Base-by-base conservation (phyloP, 2,797 vertebrate genomes). In the Sandelia bainsii region DNA sequence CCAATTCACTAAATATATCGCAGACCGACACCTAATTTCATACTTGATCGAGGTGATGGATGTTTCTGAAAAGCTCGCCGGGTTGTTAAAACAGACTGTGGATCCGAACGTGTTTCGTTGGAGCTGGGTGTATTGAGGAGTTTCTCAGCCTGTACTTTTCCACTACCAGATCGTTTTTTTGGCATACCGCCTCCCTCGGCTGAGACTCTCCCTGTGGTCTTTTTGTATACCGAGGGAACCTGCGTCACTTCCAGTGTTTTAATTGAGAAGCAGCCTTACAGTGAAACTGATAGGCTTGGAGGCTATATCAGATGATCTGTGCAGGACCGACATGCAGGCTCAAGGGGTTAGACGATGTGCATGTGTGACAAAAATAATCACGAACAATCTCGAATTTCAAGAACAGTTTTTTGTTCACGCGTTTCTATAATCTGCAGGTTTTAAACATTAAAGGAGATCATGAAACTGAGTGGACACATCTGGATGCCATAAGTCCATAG, bases 131-230 rank as follows among this genome's bases (percentile, higher is more conserved):
- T 5, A 27, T 48, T 62, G 50, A 27, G 52, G 58, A 79, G 58
- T 69, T 65, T 80, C 76, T 63, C 65, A 48, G 45, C 60, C 88
- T 87, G 90, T 94, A 93, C 85, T 94, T 94, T 94, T 94, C 92
- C 93, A 93, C 86, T 83, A 71, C 53, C 84, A 78, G 70, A 2
- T 2, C 9, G 77, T 77, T 87, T 82, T 87, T 77, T 91, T 93
- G 91, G 91, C 92, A 76, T 29, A 42, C 25, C 62, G 72, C 86
- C 89, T 65, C 75, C 75, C 67, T 34, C 57, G 44, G 37, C 67
- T 72, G 56, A 25, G 52, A 49, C 84, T 82, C 72, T 65, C 75
- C 68, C 68, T 56, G 72, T 50, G 20, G 29, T 62, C 73, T 75
- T 81, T 32, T 83, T 84, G 79, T 87, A 56, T n/a, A 60, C 60